phyloP scores from a whole-genome alignment of 2,113 vertebrate species.

The Phylloscopus trochilus region DNA sequence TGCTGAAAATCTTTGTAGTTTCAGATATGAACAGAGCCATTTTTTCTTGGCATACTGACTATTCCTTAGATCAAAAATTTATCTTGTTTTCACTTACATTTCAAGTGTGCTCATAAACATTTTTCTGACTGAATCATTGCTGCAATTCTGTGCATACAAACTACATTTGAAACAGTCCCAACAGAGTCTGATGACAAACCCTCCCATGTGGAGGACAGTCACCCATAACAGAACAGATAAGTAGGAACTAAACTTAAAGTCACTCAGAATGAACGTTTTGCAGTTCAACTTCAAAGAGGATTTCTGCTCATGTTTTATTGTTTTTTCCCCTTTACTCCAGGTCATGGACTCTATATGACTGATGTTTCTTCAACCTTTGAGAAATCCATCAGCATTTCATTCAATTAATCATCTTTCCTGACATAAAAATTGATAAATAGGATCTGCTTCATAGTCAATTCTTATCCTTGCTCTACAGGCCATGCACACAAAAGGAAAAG shows the following conservation, averaged over 20 bases:
- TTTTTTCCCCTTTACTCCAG: background rate
- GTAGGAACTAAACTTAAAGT: background rate
- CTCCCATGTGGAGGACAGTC: background rate
- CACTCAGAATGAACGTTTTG: background rate
- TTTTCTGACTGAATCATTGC: background rate
- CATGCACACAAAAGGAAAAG: background rate
- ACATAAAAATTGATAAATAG: background rate
- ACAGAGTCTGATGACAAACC: background rate
- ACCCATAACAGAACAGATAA: background rate
- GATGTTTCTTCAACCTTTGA: background rate
- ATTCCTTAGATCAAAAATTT: constrained; percentile 7
- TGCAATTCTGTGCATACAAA: background rate
- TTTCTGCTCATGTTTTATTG: background rate
- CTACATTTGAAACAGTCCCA: background rate
- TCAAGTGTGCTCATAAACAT: background rate
- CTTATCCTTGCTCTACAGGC: background rate
- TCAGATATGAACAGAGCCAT: background rate
- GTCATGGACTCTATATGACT: background rate
- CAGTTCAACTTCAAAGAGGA: background rate
- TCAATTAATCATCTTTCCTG: background rate
- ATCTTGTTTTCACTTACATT: background rate
- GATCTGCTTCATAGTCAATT: background rate
- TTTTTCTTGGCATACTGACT: background rate
- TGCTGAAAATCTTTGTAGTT: background rate
- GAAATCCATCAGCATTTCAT: background rate